These are phyloP conservation scores for Drosophila robusta DNA, from an alignment of 2,888 invertebrate species.

Conservation along the genomic window DNA sequence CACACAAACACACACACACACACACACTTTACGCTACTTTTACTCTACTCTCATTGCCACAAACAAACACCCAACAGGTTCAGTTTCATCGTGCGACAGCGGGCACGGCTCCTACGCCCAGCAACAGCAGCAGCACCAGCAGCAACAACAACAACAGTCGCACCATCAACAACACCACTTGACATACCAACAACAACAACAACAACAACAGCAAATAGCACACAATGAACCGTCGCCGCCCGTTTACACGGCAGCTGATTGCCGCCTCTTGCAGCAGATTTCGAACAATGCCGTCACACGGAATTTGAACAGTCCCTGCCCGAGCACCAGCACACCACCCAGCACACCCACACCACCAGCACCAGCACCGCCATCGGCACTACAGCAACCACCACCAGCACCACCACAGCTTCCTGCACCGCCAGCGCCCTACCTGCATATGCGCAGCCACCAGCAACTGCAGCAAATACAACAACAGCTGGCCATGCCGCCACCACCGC, in stretches of 20 bases:
- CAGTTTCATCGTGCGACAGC: slow-evolving; percentile 96
- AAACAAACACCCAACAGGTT: slow-evolving; percentile 86
- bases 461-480: slow-evolving; percentile 68
- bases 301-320: slow-evolving; percentile 74
- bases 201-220: slow-evolving; percentile 23
- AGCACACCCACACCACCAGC: slow-evolving; percentile 70
- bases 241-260: slow-evolving; percentile 82
- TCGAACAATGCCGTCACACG: slow-evolving; percentile 82
- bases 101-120: slow-evolving; percentile 93
- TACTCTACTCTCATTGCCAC: slow-evolving; percentile 52
- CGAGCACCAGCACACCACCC: slow-evolving; percentile 71
- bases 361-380: slow-evolving; percentile 40
- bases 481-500: slow-evolving; percentile 71
- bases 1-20: slow-evolving; percentile 15
- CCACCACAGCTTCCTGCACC: slow-evolving; percentile 59
- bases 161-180: slow-evolving; percentile 38
- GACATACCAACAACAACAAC: slow-evolving; percentile 29
- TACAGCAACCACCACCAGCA: slow-evolving; percentile 35
- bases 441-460: slow-evolving; percentile 69
- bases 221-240: slow-evolving; percentile 67
- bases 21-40: slow-evolving; percentile 55
- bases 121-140: slow-evolving; percentile 83
- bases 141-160: slow-evolving; percentile 39
- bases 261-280: slow-evolving; percentile 81
- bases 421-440: slow-evolving; percentile 64